These are phyloP conservation scores for Meteorus cinctellus DNA, from an alignment of 2,888 invertebrate species.

Conservation along the genomic window DNA sequence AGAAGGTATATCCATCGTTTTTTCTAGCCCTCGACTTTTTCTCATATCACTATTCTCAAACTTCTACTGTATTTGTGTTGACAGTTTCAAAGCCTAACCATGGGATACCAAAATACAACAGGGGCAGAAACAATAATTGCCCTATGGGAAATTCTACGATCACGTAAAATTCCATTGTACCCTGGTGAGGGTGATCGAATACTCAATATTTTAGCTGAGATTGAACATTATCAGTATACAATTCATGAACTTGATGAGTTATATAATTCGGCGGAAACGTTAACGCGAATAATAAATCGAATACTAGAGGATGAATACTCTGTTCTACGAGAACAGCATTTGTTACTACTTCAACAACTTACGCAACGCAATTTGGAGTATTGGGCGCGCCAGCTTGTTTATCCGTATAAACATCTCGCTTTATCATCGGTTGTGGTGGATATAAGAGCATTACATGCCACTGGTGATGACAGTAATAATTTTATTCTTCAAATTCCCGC, in stretches of 20 bases:
- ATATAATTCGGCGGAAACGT: constrained; percentile 75
- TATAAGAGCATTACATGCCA: constrained; percentile 65
- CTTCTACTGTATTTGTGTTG: constrained; percentile 43
- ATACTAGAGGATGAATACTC: constrained; percentile 81
- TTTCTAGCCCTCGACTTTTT: not conserved
- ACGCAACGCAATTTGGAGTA: constrained; percentile 70
- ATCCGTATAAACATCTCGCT: constrained; percentile 65
- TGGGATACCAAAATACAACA: constrained; percentile 80
- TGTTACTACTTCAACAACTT: constrained; percentile 70
- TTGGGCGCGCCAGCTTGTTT: constrained; percentile 66
- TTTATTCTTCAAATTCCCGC: constrained; percentile 68
- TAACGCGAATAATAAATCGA: constrained; percentile 79
- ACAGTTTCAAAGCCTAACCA: constrained; percentile 76
- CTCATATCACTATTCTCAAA: not conserved
- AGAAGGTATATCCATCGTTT: constrained; percentile 75
- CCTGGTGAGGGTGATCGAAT: constrained; percentile 82
- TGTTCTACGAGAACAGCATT: constrained; percentile 80
- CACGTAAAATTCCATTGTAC: constrained; percentile 73
- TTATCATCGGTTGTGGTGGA: constrained; percentile 69
- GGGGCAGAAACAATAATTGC: constrained; percentile 76
- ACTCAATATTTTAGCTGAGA: constrained; percentile 76
- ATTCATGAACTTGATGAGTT: constrained; percentile 73
- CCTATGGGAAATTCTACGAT: constrained; percentile 76
- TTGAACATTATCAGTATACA: constrained; percentile 76
- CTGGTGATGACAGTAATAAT: constrained; percentile 60